Evolutionary conservation across 92 coral and sea anemone species (phyloP).

Genomic region (Palythoa grandis): DNA sequence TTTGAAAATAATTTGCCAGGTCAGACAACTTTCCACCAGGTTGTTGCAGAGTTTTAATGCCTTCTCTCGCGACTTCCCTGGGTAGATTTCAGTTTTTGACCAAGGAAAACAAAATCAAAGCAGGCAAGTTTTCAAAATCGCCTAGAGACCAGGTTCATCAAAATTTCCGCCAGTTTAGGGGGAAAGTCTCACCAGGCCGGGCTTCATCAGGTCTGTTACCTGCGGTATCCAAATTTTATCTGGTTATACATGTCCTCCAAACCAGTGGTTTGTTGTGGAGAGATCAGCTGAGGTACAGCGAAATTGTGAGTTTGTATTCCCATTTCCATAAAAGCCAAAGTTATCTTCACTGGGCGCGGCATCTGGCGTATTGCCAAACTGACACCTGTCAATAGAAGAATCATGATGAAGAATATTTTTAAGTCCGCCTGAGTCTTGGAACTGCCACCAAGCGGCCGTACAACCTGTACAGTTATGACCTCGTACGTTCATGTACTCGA

Average conservation of each 20-base stretch:
- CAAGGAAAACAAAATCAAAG: no score
- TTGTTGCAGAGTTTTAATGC: no score
- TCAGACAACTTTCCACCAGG: no score
- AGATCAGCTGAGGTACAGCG: neutral
- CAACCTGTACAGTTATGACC: no score
- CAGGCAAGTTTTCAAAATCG: no score
- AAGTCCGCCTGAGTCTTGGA: neutral
- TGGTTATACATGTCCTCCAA: conserved; percentile 8
- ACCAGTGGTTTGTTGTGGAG: conserved; percentile 8
- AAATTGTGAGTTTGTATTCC: neutral
- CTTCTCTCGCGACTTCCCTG: no score
- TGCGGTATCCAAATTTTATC: neutral
- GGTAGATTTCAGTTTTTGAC: no score
- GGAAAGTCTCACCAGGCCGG: no score
- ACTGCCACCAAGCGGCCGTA: conserved; percentile 39
- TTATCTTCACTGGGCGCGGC: neutral
- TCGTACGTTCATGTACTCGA: conserved; percentile 54
- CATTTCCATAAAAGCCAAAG: neutral
- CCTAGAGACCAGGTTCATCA: no score
- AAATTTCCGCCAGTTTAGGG: no score
- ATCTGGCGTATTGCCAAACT: neutral
- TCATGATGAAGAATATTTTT: conserved; percentile 1
- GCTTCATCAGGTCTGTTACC: no score
- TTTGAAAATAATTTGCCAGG: no score
- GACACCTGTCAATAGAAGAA: neutral